phyloP scores from a whole-genome alignment of 2,888 invertebrate species.

The Erynnis tages region DNA sequence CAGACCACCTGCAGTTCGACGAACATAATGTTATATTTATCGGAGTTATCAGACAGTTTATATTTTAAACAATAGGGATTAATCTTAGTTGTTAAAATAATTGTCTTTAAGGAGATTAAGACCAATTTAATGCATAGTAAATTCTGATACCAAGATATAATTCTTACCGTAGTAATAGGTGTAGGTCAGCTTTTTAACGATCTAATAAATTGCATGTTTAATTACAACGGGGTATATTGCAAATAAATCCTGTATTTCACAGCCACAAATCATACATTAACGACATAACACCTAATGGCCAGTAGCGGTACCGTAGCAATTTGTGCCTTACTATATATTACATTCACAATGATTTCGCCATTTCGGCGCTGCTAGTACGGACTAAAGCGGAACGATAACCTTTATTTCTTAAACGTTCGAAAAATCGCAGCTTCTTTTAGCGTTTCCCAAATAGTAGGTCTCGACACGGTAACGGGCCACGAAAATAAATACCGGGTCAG shows the following conservation, averaged over 20 bases:
- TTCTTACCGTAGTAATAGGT: not conserved
- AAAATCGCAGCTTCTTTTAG: slow-evolving; percentile 39
- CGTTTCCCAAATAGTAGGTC: no score
- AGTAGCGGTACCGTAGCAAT: slow-evolving; percentile 12
- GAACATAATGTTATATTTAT: slow-evolving; percentile 13
- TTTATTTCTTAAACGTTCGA: slow-evolving; percentile 37
- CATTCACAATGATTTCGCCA: slow-evolving; percentile 20
- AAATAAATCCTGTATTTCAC: slow-evolving; percentile 3
- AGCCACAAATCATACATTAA: not conserved
- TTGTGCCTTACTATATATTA: slow-evolving; percentile 12
- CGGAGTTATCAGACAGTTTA: no score
- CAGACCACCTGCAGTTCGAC: slow-evolving; percentile 19
- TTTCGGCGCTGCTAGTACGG: not conserved
- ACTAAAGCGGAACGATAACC: slow-evolving; percentile 36
- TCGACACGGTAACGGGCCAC: no score
- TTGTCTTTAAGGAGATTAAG: no score
- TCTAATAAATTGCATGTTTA: slow-evolving; percentile 10
- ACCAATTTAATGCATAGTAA: no score
- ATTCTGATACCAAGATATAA: not conserved
- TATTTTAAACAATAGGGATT: no score
- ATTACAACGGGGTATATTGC: not conserved
- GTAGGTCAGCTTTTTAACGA: slow-evolving; percentile 3
- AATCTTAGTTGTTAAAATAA: no score
- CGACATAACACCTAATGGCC: not conserved
- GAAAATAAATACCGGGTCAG: no score